Percentiles rank a stretch among this genome's conserved stretches.
Conservation (phyloP, 2,888 invertebrate species). For the Coleophora deauratella region DNA sequence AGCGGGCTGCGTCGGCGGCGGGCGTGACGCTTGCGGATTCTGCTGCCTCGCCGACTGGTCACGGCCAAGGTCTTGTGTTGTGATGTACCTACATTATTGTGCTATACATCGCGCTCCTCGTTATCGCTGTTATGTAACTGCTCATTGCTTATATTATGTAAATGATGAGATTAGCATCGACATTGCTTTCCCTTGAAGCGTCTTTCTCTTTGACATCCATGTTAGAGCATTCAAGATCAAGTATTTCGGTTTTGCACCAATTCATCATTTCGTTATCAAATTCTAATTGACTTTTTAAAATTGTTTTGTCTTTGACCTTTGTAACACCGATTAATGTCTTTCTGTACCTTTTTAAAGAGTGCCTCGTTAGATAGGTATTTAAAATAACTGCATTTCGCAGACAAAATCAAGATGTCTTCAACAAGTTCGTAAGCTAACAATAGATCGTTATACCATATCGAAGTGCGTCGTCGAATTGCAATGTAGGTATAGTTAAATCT, state of each 20-base stretch:
- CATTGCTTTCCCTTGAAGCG: conserved; percentile 9
- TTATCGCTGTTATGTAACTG: conserved; percentile 48
- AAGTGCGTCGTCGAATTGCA: conserved; percentile 15
- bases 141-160: conserved; percentile 16
- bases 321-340: too few relatives aligned
- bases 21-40: conserved; percentile 46
- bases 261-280: too few relatives aligned
- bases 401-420: conserved; percentile 1
- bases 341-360: too few relatives aligned
- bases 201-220: too few relatives aligned
- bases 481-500: conserved; percentile 11
- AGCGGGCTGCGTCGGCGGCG: conserved; percentile 22
- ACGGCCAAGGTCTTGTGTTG: conserved; percentile 64
- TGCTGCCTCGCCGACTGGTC: conserved; percentile 50
- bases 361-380: conserved; percentile 7
- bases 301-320: too few relatives aligned
- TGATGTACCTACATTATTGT: conserved; percentile 22
- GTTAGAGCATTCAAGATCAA: too few relatives aligned
- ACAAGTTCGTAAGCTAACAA: conserved; percentile 24
- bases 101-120: conserved; percentile 29
- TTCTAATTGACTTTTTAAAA: too few relatives aligned
- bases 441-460: conserved; percentile 27
- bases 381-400: too few relatives aligned
- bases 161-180: conserved; percentile 38
- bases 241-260: too few relatives aligned